Conservation (phyloP, 2,888 invertebrate genomes). For the Hyppa rectilinea region DNA sequence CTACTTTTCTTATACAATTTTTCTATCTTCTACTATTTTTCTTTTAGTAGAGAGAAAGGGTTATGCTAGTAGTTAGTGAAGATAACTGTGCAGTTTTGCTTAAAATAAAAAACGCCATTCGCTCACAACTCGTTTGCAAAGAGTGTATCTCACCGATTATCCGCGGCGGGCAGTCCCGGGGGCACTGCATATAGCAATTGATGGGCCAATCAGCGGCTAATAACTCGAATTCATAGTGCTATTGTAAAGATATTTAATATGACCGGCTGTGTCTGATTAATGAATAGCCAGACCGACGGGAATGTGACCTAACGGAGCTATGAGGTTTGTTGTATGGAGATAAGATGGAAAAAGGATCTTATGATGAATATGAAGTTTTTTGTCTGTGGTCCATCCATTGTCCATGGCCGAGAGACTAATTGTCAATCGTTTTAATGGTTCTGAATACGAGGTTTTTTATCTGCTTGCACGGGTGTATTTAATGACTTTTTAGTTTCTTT, state of each 20-base stretch:
- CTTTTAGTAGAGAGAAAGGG: too few species aligned
- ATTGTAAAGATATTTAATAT: conserved; percentile 64
- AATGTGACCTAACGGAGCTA: conserved; percentile 29
- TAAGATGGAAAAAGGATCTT: too few species aligned
- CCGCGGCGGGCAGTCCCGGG: conserved; percentile 68
- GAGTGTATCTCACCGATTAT: conserved; percentile 64
- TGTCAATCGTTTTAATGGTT: too few species aligned
- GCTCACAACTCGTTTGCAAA: conserved; percentile 39
- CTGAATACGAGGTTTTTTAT: too few species aligned
- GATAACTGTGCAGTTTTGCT: background rate
- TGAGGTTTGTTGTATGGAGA: conserved; percentile 20
- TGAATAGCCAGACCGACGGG: conserved; percentile 47
- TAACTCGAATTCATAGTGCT: conserved; percentile 66
- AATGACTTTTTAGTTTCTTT: too few species aligned
- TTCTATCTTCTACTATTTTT: too few species aligned
- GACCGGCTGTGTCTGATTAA: conserved; percentile 49
- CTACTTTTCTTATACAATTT: too few species aligned
- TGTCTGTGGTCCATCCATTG: too few species aligned
- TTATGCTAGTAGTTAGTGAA: too few species aligned
- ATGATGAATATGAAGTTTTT: too few species aligned
- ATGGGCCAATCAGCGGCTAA: conserved; percentile 76
- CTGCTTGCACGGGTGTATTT: too few species aligned
- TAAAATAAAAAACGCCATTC: conserved; percentile 5
- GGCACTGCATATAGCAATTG: conserved; percentile 73
- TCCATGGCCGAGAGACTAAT: too few species aligned